These are phyloP conservation scores for Escarpia spicata DNA, from an alignment of 2,888 invertebrate species.

Conservation along the genomic window DNA sequence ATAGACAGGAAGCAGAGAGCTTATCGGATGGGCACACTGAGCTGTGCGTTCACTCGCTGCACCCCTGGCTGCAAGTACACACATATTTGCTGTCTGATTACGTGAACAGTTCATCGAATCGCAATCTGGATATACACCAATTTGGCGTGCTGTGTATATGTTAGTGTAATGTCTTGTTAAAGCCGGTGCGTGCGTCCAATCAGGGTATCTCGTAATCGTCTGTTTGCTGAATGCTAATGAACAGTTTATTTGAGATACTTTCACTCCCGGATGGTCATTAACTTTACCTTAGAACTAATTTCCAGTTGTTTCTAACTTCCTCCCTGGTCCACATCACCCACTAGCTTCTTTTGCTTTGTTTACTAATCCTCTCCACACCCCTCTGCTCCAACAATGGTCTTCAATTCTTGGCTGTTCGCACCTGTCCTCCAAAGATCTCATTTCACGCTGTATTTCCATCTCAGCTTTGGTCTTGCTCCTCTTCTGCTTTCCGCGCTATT, in stretches of 20 bases:
- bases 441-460: no score
- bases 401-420: no score
- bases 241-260: background rate
- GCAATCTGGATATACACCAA: background rate
- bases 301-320: no score
- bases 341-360: no score
- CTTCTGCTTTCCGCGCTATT: no score
- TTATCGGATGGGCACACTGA: background rate
- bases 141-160: background rate
- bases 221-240: background rate
- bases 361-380: no score
- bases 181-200: background rate
- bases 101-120: background rate
- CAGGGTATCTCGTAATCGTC: background rate
- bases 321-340: no score
- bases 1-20: background rate
- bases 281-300: no score
- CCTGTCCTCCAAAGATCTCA: no score
- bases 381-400: no score
- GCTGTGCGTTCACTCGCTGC: background rate
- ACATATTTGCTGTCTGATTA: background rate
- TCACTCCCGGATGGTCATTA: background rate
- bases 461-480: no score
- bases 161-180: background rate
- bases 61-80: background rate